These are phyloP conservation scores for Lucifuga dentata DNA, from an alignment of 2,113 vertebrate genomes.

Conservation along the genomic window DNA sequence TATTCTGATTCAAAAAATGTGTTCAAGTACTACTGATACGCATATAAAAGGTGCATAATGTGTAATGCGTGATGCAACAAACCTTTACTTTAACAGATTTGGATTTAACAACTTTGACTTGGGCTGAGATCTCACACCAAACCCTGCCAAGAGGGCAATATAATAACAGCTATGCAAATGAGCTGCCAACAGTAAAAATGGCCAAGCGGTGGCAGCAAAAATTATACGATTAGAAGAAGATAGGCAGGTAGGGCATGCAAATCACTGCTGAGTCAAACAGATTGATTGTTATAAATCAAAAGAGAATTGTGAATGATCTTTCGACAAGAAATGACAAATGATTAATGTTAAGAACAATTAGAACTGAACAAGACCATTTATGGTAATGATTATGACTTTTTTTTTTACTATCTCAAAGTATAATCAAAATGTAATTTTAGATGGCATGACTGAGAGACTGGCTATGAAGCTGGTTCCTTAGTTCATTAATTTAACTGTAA, in stretches of 20 bases:
- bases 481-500: conserved; percentile 24
- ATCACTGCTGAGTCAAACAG: conserved; percentile 47
- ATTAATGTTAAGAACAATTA: conserved; percentile 49
- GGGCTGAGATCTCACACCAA: conserved; percentile 56
- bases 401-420: conserved; percentile 37
- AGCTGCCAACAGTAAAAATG: conserved; percentile 56
- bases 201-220: conserved; percentile 47
- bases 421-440: conserved; percentile 30
- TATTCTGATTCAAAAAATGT: conserved; percentile 24
- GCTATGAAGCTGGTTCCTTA: neutral
- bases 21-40: conserved; percentile 4
- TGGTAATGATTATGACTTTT: conserved; percentile 35
- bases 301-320: conserved; percentile 5
- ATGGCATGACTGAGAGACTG: neutral
- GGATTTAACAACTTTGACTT: conserved; percentile 49
- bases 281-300: conserved; percentile 45
- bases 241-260: conserved; percentile 50
- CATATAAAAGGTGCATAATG: neutral
- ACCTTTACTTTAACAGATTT: conserved; percentile 16
- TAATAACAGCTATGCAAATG: conserved; percentile 65
- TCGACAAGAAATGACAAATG: conserved; percentile 4
- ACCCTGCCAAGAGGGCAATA: conserved; percentile 34
- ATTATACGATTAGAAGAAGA: conserved; percentile 38
- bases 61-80: conserved; percentile 20
- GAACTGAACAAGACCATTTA: conserved; percentile 29